Evolutionary conservation across 2,888 invertebrate species (phyloP).

Genomic region (Frankliniella fusca): DNA sequence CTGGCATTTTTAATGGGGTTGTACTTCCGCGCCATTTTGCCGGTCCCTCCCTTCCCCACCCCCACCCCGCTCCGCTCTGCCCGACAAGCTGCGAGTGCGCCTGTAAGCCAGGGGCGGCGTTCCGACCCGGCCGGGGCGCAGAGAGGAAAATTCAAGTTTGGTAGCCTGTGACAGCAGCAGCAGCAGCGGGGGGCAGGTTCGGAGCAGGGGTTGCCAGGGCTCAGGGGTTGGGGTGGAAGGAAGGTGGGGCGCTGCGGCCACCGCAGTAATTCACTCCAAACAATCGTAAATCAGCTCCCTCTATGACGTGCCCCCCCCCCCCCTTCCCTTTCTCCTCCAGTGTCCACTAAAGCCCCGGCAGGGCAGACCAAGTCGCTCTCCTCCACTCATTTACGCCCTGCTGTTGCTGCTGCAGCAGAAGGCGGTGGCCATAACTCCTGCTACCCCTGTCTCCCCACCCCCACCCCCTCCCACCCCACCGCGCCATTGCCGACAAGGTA

Average conservation of each 20-base stretch:
- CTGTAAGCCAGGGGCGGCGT: background rate
- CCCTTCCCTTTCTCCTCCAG: too few relatives aligned
- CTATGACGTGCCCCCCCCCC: background rate
- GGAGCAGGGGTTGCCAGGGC: background rate
- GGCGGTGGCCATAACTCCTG: background rate
- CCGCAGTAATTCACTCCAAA: conserved; percentile 11
- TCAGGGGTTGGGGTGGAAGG: background rate
- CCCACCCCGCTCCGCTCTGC: too few relatives aligned
- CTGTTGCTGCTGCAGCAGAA: background rate
- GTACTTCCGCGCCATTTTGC: background rate
- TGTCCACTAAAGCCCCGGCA: background rate
- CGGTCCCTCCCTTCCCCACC: background rate
- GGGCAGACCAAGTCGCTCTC: background rate
- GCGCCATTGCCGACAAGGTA: background rate
- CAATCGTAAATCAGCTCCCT: conserved; percentile 12
- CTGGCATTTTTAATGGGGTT: conserved; percentile 6
- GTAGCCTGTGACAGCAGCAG: background rate
- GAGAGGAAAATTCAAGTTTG: background rate
- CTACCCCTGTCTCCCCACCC: background rate
- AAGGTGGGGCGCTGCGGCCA: background rate
- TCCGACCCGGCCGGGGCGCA: background rate
- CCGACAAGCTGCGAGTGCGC: background rate
- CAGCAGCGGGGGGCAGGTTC: background rate
- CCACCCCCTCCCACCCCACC: background rate
- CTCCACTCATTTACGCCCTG: background rate